These are phyloP conservation scores for Ips typographus DNA, from an alignment of 1,140 invertebrate genomes.

Conservation along the genomic window DNA sequence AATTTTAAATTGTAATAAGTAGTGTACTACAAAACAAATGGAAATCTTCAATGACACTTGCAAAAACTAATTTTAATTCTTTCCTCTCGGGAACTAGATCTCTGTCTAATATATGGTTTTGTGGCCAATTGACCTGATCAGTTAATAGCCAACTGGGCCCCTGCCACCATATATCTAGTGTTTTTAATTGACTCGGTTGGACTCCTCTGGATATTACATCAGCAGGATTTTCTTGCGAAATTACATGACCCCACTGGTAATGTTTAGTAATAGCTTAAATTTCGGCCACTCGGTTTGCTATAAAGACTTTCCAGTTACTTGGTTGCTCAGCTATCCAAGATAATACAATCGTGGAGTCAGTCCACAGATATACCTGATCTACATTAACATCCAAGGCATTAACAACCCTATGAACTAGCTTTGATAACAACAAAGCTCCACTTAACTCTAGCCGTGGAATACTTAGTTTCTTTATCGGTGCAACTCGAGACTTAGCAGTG, in stretches of 20 bases:
- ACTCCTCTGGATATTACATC: too few relatives aligned
- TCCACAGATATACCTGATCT: conserved; percentile 17
- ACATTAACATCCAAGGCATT: conserved; percentile 33
- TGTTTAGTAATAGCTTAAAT: conserved; percentile 38
- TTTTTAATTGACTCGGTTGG: conserved; percentile 5
- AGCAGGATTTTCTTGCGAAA: conserved; percentile 24
- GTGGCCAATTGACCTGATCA: conserved; percentile 8
- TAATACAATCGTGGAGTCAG: conserved; percentile 38
- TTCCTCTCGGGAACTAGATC: too few relatives aligned
- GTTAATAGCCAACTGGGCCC: conserved; percentile 30
- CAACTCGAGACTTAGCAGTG: conserved; percentile 33
- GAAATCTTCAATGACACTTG: neutral
- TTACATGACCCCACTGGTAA: conserved; percentile 46
- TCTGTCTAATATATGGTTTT: neutral
- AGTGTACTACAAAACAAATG: too few relatives aligned
- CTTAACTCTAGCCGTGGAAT: conserved; percentile 40
- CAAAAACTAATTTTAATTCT: neutral
- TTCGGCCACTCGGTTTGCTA: conserved; percentile 27
- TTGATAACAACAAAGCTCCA: conserved; percentile 41
- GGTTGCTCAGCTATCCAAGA: conserved; percentile 27
- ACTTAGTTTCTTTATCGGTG: conserved; percentile 35
- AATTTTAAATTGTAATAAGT: too few relatives aligned
- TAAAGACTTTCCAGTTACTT: conserved; percentile 28
- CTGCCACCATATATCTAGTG: conserved; percentile 36
- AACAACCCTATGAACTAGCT: conserved; percentile 35